These are phyloP conservation scores for Amblyopsis rosae DNA, from an alignment of 2,113 vertebrate species.

Conservation along the genomic window DNA sequence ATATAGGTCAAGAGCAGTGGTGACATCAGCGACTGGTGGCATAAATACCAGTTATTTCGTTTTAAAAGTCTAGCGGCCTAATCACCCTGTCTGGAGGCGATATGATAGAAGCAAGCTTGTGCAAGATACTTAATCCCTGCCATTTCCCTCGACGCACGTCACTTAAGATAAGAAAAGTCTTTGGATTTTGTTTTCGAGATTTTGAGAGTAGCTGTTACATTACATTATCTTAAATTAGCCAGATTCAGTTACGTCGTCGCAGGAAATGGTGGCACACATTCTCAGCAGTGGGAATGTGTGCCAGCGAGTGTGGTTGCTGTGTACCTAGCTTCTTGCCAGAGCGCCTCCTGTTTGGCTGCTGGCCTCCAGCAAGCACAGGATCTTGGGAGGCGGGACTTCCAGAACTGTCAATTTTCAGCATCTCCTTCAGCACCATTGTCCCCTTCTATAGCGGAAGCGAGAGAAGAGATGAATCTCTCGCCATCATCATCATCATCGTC, in stretches of 20 bases:
- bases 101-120: too few relatives aligned
- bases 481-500: background rate
- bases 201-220: too few relatives aligned
- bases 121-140: too few relatives aligned
- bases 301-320: background rate
- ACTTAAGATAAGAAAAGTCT: too few relatives aligned
- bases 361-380: constrained; percentile 54
- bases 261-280: too few relatives aligned
- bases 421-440: constrained; percentile 95
- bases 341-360: constrained; percentile 77
- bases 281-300: background rate
- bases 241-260: too few relatives aligned
- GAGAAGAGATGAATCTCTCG: background rate
- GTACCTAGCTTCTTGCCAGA: constrained; percentile 88
- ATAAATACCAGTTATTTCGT: too few relatives aligned
- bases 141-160: too few relatives aligned
- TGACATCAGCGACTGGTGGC: background rate
- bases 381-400: constrained; percentile 70
- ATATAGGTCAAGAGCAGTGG: background rate
- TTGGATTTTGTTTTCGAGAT: too few relatives aligned
- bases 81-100: too few relatives aligned
- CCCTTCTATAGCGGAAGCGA: constrained; percentile 82
- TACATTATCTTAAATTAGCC: too few relatives aligned
- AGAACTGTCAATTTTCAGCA: constrained; percentile 91
- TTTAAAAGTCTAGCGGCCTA: too few relatives aligned